Percentiles rank a stretch among this genome's conserved stretches.
Evolutionary conservation across 2,113 vertebrate genomes (phyloP).

Genomic region (Sinocyclocheilus anshuiensis): DNA sequence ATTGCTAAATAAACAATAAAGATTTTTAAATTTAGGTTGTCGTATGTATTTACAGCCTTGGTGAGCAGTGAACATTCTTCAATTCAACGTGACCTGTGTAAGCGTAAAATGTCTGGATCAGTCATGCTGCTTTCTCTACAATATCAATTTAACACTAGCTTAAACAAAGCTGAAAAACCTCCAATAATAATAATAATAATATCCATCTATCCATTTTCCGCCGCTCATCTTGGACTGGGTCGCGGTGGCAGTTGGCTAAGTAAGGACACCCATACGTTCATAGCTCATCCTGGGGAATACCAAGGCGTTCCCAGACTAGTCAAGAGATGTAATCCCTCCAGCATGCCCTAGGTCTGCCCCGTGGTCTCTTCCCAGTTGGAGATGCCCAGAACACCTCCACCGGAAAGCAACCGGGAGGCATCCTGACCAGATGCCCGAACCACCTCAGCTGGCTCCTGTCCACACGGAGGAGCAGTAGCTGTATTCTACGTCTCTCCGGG

Average conservation of each 20-base stretch:
- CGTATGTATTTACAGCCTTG: neutral
- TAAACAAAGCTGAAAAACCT: neutral
- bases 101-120: neutral
- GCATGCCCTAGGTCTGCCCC: too few relatives aligned
- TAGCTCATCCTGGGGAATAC: too few relatives aligned
- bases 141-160: neutral
- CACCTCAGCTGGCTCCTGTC: neutral
- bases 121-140: neutral
- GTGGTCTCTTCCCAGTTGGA: too few relatives aligned
- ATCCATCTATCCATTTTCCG: neutral
- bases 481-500: too few relatives aligned
- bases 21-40: neutral
- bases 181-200: neutral
- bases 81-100: constrained; percentile 6
- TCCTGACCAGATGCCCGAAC: neutral
- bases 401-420: neutral
- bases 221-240: neutral
- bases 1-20: neutral
- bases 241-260: neutral
- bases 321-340: too few relatives aligned
- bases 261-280: neutral
- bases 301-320: too few relatives aligned
- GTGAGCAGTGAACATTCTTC: neutral
- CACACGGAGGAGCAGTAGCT: neutral
- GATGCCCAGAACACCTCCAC: neutral